Evolutionary conservation across 2,113 vertebrate genomes (phyloP).

Genomic region (Heteronetta atricapilla): DNA sequence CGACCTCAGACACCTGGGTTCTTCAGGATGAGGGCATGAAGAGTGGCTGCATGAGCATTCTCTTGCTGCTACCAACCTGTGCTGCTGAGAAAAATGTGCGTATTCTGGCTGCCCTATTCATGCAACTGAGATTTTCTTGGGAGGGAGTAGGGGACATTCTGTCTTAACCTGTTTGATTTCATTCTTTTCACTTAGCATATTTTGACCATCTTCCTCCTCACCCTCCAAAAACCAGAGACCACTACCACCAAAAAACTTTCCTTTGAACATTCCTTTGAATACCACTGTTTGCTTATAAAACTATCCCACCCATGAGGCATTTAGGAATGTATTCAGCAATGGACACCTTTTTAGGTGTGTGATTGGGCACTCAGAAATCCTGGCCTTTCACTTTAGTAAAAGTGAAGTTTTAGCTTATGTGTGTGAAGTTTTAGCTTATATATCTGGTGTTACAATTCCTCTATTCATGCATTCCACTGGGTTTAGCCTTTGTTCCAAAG

Average conservation of each 20-base stretch:
- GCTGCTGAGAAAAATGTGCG: conserved; percentile 56
- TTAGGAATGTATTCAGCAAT: not conserved
- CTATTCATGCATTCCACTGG: not conserved
- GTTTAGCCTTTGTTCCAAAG: not conserved
- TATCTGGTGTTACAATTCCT: not conserved
- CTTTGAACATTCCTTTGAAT: not conserved
- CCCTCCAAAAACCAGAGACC: no score
- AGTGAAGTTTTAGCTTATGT: not conserved
- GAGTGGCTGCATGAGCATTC: conserved; percentile 42
- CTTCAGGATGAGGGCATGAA: conserved; percentile 10
- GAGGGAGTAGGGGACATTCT: not conserved
- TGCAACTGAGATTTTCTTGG: not conserved
- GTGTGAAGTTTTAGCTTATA: not conserved
- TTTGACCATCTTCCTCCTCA: not conserved
- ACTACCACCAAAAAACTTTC: not conserved
- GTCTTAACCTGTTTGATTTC: not conserved
- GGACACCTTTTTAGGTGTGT: not conserved
- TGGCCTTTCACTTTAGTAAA: not conserved
- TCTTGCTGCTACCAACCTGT: conserved; percentile 6
- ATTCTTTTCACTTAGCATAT: not conserved
- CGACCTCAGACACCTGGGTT: conserved; percentile 32
- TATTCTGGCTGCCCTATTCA: conserved; percentile 36
- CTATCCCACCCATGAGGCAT: not conserved
- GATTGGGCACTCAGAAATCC: not conserved
- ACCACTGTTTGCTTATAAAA: not conserved